Conservation (phyloP, 1,140 invertebrate genomes). For the Daktulosphaira vitifoliae region DNA sequence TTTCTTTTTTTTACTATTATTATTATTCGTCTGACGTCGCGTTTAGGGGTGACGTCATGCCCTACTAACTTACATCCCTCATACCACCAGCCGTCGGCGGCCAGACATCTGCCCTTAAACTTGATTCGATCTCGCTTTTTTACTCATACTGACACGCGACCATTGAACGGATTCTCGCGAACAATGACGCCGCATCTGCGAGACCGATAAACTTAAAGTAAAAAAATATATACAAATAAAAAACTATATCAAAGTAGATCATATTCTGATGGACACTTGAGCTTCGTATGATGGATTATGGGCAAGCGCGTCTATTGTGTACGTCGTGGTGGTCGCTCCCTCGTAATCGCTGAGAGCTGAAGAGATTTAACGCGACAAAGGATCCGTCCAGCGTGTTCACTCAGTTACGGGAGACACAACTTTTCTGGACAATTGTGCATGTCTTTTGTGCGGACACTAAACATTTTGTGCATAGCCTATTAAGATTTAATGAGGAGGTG, state of each 20-base stretch:
- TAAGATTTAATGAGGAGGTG: too few relatives aligned
- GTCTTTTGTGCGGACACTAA: too few relatives aligned
- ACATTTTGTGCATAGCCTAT: too few relatives aligned
- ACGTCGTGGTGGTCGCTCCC: too few relatives aligned
- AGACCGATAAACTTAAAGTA: constrained; percentile 32
- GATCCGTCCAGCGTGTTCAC: too few relatives aligned
- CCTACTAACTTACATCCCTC: constrained; percentile 33
- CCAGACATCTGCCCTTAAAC: constrained; percentile 32
- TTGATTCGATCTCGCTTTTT: constrained; percentile 24
- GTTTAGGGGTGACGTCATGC: constrained; percentile 32
- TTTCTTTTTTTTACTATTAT: constrained; percentile 30
- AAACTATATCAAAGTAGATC: constrained; percentile 33
- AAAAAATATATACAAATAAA: not conserved
- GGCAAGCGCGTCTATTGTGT: too few relatives aligned
- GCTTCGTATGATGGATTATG: constrained; percentile 11
- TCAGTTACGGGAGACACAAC: too few relatives aligned
- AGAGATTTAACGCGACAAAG: too few relatives aligned
- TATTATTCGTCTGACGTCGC: constrained; percentile 31
- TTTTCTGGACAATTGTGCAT: too few relatives aligned
- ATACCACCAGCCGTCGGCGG: constrained; percentile 1
- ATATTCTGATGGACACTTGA: constrained; percentile 25
- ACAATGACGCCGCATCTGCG: constrained; percentile 25
- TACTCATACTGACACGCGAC: constrained; percentile 27
- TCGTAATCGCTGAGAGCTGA: too few relatives aligned
- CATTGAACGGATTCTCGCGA: constrained; percentile 17